Percentiles rank a stretch among this genome's conserved stretches.
Evolutionary conservation across 2,888 invertebrate genomes (phyloP).

Genomic region (Acanthococcus lagerstroemiae): DNA sequence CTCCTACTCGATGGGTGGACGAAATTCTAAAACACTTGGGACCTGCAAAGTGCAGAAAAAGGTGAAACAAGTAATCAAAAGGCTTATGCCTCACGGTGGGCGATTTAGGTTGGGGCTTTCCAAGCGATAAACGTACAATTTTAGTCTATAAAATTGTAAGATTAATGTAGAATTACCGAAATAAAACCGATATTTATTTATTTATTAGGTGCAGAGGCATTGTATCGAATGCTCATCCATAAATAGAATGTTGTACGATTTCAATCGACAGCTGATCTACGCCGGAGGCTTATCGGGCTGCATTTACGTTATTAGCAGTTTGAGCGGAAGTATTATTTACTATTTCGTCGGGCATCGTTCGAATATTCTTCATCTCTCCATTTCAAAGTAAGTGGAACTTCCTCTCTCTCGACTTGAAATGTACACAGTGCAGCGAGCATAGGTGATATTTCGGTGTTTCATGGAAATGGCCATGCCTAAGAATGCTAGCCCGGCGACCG

Average conservation of each 20-base stretch:
- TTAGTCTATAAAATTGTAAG: no score
- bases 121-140: no score
- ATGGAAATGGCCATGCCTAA: no score
- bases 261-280: slow-evolving; percentile 7
- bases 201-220: slow-evolving; percentile 40
- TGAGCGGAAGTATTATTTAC: slow-evolving; percentile 25
- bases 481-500: no score
- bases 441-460: no score
- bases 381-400: slow-evolving; percentile 46
- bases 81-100: no score
- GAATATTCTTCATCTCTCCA: slow-evolving; percentile 62
- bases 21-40: no score
- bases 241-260: slow-evolving; percentile 23
- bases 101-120: no score
- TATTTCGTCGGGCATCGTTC: slow-evolving; percentile 59
- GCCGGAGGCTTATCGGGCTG: slow-evolving; percentile 11
- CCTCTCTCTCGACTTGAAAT: not conserved
- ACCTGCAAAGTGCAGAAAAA: no score
- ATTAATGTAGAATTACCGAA: slow-evolving; percentile 74
- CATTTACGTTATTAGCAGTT: slow-evolving; percentile 21
- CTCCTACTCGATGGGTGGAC: no score
- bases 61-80: no score
- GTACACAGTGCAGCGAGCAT: no score
- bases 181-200: slow-evolving; percentile 48
- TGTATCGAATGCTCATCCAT: slow-evolving; percentile 39